Evolutionary conservation across 2,888 invertebrate species (phyloP), one percentile per base, ranked within the genome.

Genomic region (Cerastis leucographa): DNA sequence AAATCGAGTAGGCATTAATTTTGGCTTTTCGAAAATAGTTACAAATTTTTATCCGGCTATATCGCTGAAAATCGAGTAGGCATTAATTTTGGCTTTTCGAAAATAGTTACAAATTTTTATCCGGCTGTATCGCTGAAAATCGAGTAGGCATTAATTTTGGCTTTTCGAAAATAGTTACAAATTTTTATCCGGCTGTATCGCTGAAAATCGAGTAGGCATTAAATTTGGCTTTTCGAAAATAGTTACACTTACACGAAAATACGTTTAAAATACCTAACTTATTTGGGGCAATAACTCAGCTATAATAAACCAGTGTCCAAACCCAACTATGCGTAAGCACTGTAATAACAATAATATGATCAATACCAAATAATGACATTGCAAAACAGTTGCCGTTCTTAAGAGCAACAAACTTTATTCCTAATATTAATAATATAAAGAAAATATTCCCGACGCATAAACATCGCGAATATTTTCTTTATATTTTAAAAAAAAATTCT

Each of bases 391-490:
- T 78, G 44, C 68, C 73, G 29, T 79, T 84, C 78, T 78, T 78
- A 61, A 79, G 74, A 74, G 71, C 83, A 84, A 81, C 87, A 81
- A 83, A 83, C 86, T 88, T 85, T 81, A 86, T 89, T 88, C 78
- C 76, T 76, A 79, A 66, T 89, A 87, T 89, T 88, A 82, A n/a
- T n/a, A n/a, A n/a, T n/a, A n/a, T n/a, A n/a, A n/a, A n/a, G n/a
- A 87, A 90, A 90, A 90, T 89, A 90, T 89, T 89, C 85, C 65
- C 78, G 85, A 81, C 84, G 83, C n/a, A n/a, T n/a, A n/a, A n/a
- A n/a, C n/a, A n/a, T n/a, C n/a, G n/a, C n/a, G n/a, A n/a, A n/a
- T n/a, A n/a, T n/a, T n/a, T n/a, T 88, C 85, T 83, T 77, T 76
- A 35, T 35, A 35, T 35, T 35, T 35, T n/a, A n/a, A n/a, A n/a